Evolutionary conservation across 2,888 invertebrate genomes (phyloP), one percentile per base, ranked within the genome.

Genomic region (Clusia tigrina): DNA sequence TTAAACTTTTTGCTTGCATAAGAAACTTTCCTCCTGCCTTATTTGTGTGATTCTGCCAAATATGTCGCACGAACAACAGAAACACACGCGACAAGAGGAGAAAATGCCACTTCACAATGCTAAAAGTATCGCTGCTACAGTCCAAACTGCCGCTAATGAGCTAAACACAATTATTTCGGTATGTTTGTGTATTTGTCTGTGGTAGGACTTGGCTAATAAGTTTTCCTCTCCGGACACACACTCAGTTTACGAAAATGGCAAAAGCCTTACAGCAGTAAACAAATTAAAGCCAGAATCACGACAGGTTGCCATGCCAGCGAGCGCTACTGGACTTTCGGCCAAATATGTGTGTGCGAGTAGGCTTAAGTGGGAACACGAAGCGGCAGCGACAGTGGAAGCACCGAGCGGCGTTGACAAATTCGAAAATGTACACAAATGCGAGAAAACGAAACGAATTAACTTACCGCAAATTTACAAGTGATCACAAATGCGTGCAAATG

Each of bases 271-370:
- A 76, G 77, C 42, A 6, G 18, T 2, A 48, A 75, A 78, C 78
- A 78, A 75, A 75, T 75, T 78, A 78, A 78, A 78, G 75, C 78
- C 78, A 78, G 76, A 76, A 76, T 76, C 76, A 76, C 76, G 76
- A 78, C 76, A 76, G 76, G 76, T 76, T 76, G 75, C 75, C 77
- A 78, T 77, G 77, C 78, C 68, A 75, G 66, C 67, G n/a, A 37
- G 15, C 26, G 57, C 57, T 57, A 57, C 57, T 46, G 57, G 46
- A 46, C 46, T 57, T 22, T 15, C 22, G 15, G 37, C 18, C 17
- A 15, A 56, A 38, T 56, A 38, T 48, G 48, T n/a, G n/a, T n/a
- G n/a, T n/a, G 48, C 48, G 22, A 22, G 48, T 3, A 18, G 48
- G 22, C 22, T 18, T 22, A 42, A n/a, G 12, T 3, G n/a, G 3